Conservation (phyloP, 2,888 invertebrate species). For the Drosophila multiciliata region DNA sequence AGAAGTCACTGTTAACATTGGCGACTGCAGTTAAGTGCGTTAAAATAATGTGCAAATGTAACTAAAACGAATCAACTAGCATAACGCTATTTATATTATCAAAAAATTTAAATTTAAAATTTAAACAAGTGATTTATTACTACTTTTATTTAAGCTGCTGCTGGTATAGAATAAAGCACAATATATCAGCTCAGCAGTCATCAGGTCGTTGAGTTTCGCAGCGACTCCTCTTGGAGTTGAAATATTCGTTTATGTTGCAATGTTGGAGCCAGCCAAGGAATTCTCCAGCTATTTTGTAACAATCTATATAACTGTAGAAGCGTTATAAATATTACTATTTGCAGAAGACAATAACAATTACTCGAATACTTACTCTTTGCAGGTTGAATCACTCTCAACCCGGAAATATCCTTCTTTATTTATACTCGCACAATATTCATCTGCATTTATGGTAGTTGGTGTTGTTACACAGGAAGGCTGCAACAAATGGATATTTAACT, state of each 20-base stretch:
- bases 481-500: conserved; percentile 1
- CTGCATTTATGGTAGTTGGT: conserved; percentile 2
- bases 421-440: conserved; percentile 43
- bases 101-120: neutral
- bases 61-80: neutral
- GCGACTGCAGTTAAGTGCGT: neutral
- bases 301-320: conserved; percentile 52
- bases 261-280: conserved; percentile 55
- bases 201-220: conserved; percentile 34
- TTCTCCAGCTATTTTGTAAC: conserved; percentile 52
- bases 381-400: conserved; percentile 59
- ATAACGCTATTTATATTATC: neutral
- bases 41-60: too few relatives aligned
- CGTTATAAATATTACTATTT: neutral
- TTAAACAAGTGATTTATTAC: neutral
- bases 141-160: neutral
- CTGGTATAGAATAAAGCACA: neutral
- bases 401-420: conserved; percentile 50
- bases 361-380: conserved; percentile 51
- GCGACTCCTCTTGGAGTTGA: conserved; percentile 33
- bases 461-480: conserved; percentile 43
- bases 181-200: conserved; percentile 33
- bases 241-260: conserved; percentile 51
- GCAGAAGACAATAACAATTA: neutral
- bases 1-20: neutral